Evolutionary conservation across 1,140 invertebrate genomes (phyloP), one percentile per base, ranked within the genome.

Genomic region (Spodoptera litura): DNA sequence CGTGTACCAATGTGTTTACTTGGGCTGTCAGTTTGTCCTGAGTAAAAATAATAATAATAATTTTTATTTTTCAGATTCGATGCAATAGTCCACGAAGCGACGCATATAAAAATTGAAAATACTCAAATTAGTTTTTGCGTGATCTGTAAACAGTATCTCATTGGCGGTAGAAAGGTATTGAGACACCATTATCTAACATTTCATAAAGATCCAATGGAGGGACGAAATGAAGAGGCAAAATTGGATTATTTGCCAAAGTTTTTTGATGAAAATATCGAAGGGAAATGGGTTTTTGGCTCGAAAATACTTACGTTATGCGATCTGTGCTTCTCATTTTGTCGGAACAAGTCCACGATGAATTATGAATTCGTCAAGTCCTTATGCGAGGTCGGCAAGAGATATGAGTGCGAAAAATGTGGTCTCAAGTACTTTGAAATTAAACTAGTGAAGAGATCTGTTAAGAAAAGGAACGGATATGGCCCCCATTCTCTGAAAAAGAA

Each of bases 81-180:
- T n/a, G 59, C 31, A 0, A 75, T 75, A 20, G 52, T 52, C 9
- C 73, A 75, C 27, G 73, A 75, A 38, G 20, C 73, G 4, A n/a
- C 20, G 11, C 73, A 75, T 35, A 62, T 75, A n/a, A 31, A 35
- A 51, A 35, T 75, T 20, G 64, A 62, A 52, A 64, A 75, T 62
- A 38, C 25, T 38, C 73, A 64, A 62, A 11, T 75, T 2, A 75
- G 6, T 2, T n/a, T 52, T 5, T 75, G 73, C 55, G 51, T 20
- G 0, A 62, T 53, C 12, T 75, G 73, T n/a, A 75, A 75, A 2
- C 27, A 52, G 9, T 75, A 62, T 13, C 9, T 75, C 4, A 13
- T 64, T 2, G 73, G 73, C 2, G 59, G 58, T 4, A 12, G 11
- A 9, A 75, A 38, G 5, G 20, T 53, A 6, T 15, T 75, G 1